phyloP scores from a whole-genome alignment of 2,113 vertebrate species.

The Macrotus californicus region DNA sequence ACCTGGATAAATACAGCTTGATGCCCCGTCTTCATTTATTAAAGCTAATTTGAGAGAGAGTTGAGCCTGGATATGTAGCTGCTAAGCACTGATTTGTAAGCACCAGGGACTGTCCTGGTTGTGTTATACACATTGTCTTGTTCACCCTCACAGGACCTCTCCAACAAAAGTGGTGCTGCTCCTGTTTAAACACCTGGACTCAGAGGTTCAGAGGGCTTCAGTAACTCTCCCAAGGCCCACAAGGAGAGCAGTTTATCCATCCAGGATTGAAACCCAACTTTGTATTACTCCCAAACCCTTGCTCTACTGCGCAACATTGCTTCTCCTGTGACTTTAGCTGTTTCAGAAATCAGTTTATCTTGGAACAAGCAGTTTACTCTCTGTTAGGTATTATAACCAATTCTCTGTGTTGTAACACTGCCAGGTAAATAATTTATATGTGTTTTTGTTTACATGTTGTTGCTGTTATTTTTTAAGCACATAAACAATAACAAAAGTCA shows the following conservation, averaged over 20 bases:
- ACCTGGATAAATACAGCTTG: background rate
- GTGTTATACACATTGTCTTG: background rate
- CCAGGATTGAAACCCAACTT: background rate
- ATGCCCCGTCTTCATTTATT: background rate
- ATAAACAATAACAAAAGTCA: background rate
- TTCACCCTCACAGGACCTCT: background rate
- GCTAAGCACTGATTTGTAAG: background rate
- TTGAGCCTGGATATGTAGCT: background rate
- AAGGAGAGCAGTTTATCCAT: background rate
- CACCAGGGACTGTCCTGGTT: background rate
- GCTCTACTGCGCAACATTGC: background rate
- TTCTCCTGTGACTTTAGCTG: background rate
- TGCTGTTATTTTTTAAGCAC: background rate
- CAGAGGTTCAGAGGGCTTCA: background rate
- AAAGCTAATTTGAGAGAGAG: background rate
- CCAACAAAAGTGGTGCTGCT: background rate
- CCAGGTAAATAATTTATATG: background rate
- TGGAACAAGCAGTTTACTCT: background rate
- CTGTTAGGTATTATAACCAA: background rate
- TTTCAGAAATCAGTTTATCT: constrained; percentile 17
- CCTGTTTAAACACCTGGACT: background rate
- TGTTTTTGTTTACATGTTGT: background rate
- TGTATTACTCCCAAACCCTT: background rate
- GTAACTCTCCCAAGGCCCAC: background rate
- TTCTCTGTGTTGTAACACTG: constrained; percentile 34